phyloP scores from a whole-genome alignment of 2,888 invertebrate species.

The Drosophila ustulata region DNA sequence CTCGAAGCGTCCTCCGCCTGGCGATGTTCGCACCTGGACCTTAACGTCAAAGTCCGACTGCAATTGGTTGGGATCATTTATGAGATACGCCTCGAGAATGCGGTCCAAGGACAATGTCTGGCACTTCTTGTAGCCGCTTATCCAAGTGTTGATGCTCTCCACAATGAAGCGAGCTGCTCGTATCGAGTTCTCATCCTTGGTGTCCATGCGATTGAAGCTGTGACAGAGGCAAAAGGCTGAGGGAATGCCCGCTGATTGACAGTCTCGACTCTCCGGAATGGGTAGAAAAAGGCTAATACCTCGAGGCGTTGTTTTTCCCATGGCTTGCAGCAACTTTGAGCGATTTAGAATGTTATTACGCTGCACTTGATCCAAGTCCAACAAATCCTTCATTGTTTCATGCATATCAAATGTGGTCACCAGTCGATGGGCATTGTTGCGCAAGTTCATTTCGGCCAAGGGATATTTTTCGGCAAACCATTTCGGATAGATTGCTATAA shows the following conservation, averaged over 20 bases:
- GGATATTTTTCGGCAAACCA: conserved; percentile 89
- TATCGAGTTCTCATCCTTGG: conserved; percentile 9
- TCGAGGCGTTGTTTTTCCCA: conserved; percentile 84
- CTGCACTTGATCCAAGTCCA: conserved; percentile 85
- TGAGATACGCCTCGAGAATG: conserved; percentile 32
- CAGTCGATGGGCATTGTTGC: conserved; percentile 88
- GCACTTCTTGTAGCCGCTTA: conserved; percentile 13
- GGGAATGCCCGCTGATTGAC: conserved; percentile 90
- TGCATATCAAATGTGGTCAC: conserved; percentile 94
- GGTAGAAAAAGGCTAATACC: conserved; percentile 91
- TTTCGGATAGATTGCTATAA: conserved; percentile 89
- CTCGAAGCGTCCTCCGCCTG: conserved; percentile 54
- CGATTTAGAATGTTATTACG: conserved; percentile 83
- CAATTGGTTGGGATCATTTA: not conserved
- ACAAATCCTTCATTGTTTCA: conserved; percentile 90
- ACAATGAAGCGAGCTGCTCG: conserved; percentile 53
- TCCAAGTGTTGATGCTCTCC: conserved; percentile 37
- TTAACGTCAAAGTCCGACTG: conserved; percentile 23
- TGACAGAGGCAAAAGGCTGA: conserved; percentile 95
- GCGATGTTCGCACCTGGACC: conserved; percentile 41
- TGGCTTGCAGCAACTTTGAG: conserved; percentile 70
- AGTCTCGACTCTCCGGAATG: conserved; percentile 90
- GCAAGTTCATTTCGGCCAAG: conserved; percentile 88
- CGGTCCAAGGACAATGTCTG: conserved; percentile 17
- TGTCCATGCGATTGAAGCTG: conserved; percentile 16